Conservation (phyloP, 2,113 vertebrate species). For the Bos javanicus region DNA sequence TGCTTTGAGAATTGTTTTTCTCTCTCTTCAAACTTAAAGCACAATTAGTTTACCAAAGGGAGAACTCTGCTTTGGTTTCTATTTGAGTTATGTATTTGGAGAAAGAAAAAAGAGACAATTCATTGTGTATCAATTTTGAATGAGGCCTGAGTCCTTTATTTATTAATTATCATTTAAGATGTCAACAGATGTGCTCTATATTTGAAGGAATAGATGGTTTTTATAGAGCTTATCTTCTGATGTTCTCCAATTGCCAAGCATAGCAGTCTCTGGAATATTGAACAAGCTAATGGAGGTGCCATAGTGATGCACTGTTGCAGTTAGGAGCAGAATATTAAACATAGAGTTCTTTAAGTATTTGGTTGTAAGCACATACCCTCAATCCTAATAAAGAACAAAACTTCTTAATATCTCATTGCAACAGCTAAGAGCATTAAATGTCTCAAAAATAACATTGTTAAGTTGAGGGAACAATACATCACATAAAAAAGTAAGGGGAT, state of each 20-base stretch:
- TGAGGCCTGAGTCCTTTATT: background rate
- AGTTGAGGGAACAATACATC: constrained; percentile 12
- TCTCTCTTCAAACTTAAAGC: background rate
- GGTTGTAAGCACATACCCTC: constrained; percentile 15
- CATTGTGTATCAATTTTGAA: constrained; percentile 19
- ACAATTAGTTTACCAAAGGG: background rate
- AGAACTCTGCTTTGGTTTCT: background rate
- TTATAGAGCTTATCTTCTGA: constrained; percentile 29
- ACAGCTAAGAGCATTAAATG: constrained; percentile 32
- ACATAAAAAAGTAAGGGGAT: background rate
- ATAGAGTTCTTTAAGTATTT: constrained; percentile 46
- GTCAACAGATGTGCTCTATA: background rate
- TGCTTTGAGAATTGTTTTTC: background rate
- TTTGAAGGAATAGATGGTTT: background rate
- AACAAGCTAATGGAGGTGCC: constrained; percentile 14
- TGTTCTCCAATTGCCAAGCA: constrained; percentile 10
- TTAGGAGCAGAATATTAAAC: constrained; percentile 53
- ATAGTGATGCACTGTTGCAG: background rate
- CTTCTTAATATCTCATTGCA: constrained; percentile 5
- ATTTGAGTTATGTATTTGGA: background rate
- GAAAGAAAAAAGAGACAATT: background rate
- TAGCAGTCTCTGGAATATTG: background rate
- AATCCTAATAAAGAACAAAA: constrained; percentile 40
- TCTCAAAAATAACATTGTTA: constrained; percentile 21
- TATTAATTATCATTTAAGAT: constrained; percentile 39